Evolutionary conservation across 2,113 vertebrate genomes (phyloP).

Genomic region (Corythornis vintsioides): DNA sequence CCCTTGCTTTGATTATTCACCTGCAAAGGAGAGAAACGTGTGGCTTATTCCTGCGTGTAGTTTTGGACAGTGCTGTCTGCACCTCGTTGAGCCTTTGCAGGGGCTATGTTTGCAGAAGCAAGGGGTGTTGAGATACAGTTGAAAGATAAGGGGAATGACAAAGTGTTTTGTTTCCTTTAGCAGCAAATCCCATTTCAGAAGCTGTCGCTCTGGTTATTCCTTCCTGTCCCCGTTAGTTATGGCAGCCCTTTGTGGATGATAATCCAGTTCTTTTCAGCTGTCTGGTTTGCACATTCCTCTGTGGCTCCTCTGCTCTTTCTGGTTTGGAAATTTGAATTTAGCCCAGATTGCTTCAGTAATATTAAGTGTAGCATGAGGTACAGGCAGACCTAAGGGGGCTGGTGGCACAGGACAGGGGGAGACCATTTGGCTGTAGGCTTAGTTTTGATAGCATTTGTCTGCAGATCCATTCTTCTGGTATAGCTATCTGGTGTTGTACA

Average conservation of each 20-base stretch:
- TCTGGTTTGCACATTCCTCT: background rate
- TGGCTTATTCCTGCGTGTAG: background rate
- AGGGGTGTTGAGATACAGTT: background rate
- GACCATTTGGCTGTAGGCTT: background rate
- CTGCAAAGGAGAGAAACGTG: background rate
- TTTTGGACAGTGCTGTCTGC: background rate
- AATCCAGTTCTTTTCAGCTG: background rate
- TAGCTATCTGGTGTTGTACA: background rate
- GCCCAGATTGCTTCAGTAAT: background rate
- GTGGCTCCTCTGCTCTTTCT: background rate
- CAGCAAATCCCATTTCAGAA: background rate
- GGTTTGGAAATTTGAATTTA: background rate
- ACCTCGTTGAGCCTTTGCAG: background rate
- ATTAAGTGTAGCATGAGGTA: background rate
- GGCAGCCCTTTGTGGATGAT: background rate
- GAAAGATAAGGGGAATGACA: background rate
- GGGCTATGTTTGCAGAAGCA: background rate
- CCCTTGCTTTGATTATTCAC: background rate
- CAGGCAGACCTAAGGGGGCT: background rate
- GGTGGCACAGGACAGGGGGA: fast-evolving
- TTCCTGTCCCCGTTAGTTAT: background rate
- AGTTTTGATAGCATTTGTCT: background rate
- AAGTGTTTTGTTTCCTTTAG: background rate
- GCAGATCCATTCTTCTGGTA: background rate
- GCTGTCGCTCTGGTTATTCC: background rate